Evolutionary conservation across 1,140 invertebrate genomes (phyloP), one percentile per base, ranked within the genome.

Genomic region (Caenorhabditis latens): DNA sequence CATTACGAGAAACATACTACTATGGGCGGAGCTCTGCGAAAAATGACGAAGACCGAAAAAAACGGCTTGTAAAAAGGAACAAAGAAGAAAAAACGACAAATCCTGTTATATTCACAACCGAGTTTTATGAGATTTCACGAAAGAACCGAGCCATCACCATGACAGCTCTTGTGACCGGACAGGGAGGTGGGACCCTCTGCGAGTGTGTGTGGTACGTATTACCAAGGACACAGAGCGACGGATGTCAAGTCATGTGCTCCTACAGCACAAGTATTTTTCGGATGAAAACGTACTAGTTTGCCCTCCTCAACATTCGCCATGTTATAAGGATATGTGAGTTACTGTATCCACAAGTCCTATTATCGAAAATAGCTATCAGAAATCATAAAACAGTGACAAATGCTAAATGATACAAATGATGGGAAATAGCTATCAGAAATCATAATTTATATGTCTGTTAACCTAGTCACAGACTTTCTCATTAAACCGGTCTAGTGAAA

Each of bases 131-230:
- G 71, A 79, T 79, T 53, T 50, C n/a, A 50, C 21, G 11, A 24
- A 79, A 79, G 32, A 16, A 19, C 3, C 14, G 71, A 79, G 71
- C 71, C 43, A 79, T 79, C 71, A 21, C 71, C 71, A 79, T 79
- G 71, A 79, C 71, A 79, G 46, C 71, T 8, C 71, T 53, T 14
- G 16, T 46, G n/a, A 24, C 6, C 9, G 8, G 9, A 42, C 61
- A 19, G 11, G 9, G 19, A 71, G 24, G 16, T 8, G 42, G 46
- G 21, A n/a, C 7, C 14, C 71, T 21, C 40, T 13, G 71, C 53
- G 71, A 48, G 19, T n/a, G 71, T 53, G 46, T 24, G 71, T 53
- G 71, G 71, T 79, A 50, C 71, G 53, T 21, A 79, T 79, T 79
- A 50, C 71, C 71, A 79, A 79, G 46, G 46, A 79, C 46, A 50